Conservation (phyloP, 2,888 invertebrate species). For the Seira musarum region DNA sequence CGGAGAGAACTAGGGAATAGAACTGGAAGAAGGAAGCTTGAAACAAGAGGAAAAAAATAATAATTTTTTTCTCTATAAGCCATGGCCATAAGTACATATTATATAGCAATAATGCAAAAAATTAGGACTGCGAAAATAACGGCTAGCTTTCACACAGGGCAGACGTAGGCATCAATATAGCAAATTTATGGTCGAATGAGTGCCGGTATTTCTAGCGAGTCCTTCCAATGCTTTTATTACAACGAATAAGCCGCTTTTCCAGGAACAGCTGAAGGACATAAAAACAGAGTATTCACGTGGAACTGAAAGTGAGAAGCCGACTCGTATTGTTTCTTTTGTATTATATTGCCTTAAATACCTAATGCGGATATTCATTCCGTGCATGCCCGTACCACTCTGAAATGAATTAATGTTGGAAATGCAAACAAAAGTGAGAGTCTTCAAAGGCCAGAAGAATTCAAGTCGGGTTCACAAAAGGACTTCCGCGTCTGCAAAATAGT, state of each 20-base stretch:
- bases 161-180: background rate
- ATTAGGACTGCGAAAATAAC: background rate
- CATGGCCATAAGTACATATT: background rate
- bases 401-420: background rate
- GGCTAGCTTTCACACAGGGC: background rate
- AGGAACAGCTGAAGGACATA: constrained; percentile 12
- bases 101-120: background rate
- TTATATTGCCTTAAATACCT: background rate
- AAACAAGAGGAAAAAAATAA: constrained; percentile 19
- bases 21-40: constrained; percentile 8
- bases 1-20: background rate
- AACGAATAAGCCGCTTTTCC: background rate
- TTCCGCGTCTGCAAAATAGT: no score
- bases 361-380: background rate
- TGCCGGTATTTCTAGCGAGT: constrained; percentile 8
- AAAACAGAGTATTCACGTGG: constrained; percentile 5
- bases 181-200: background rate
- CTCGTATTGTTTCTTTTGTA: background rate
- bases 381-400: constrained; percentile 13
- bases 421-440: no score
- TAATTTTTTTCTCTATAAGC: background rate
- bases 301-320: constrained; percentile 3
- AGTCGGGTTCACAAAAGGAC: no score
- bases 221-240: background rate
- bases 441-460: no score